Percentiles rank a stretch among this genome's conserved stretches.
phyloP scores from a whole-genome alignment of 2,888 invertebrate genomes.

The Palloptera scutellata region DNA sequence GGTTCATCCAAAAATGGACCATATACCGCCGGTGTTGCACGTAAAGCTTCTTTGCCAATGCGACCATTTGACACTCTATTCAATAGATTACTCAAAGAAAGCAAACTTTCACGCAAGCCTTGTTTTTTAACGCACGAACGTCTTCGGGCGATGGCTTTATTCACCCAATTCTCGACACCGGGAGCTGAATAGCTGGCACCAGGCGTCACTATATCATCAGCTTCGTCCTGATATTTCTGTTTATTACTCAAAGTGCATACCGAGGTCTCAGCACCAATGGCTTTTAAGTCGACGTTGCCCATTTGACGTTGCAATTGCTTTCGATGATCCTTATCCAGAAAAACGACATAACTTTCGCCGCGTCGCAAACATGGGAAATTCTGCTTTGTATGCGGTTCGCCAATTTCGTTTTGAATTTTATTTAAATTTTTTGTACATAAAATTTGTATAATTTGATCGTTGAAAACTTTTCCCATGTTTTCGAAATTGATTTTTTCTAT shows the following conservation, averaged over 20 bases:
- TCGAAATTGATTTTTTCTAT: conserved; percentile 21
- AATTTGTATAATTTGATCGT: conserved; percentile 39
- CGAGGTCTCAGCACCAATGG: conserved; percentile 10
- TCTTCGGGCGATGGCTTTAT: conserved; percentile 7
- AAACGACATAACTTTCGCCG: conserved; percentile 36
- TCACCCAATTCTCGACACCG: conserved; percentile 20
- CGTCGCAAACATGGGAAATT: conserved; percentile 20
- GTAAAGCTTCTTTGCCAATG: conserved; percentile 7
- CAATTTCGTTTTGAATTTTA: conserved; percentile 30
- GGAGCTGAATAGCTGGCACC: background rate
- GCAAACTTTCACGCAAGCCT: conserved; percentile 7
- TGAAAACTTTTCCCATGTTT: conserved; percentile 40
- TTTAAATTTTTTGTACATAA: conserved; percentile 35
- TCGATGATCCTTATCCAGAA: conserved; percentile 30
- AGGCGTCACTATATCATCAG: background rate
- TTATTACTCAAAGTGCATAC: background rate
- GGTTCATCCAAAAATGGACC: conserved; percentile 35
- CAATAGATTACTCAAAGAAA: background rate
- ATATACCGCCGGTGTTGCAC: conserved; percentile 21
- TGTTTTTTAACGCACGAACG: background rate
- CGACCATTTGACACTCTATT: conserved; percentile 9
- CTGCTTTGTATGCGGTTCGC: conserved; percentile 28
- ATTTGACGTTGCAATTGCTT: conserved; percentile 30
- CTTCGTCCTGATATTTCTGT: too few relatives aligned
- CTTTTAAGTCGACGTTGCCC: conserved; percentile 16